A percentile compares a stretch with the other conserved stretches of the same genome.
These are phyloP conservation scores for Entomobrya proxima DNA, from an alignment of 2,888 invertebrate species.

Conservation along the genomic window DNA sequence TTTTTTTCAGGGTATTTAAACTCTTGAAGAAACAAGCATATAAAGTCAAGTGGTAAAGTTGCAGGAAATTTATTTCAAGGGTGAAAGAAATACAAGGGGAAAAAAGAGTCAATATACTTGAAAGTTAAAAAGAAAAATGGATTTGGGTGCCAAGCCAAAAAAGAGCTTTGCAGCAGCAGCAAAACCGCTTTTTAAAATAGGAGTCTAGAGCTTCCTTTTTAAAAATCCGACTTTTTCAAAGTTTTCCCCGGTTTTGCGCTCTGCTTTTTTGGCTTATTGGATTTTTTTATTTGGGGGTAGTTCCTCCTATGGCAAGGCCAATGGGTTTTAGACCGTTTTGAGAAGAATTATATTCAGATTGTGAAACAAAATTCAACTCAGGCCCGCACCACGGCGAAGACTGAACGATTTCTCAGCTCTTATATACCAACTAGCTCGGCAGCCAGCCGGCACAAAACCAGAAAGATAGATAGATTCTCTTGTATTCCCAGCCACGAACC, in stretches of 20 bases:
- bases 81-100: too few relatives aligned
- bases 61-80: too few relatives aligned
- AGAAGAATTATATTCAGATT: conserved; percentile 73
- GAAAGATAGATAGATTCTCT: too few relatives aligned
- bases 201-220: too few relatives aligned
- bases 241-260: background rate
- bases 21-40: background rate
- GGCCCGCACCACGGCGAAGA: conserved; percentile 75
- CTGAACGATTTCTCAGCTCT: conserved; percentile 75
- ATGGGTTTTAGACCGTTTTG: conserved; percentile 71
- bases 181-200: too few relatives aligned
- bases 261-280: conserved; percentile 19
- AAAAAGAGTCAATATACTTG: too few relatives aligned
- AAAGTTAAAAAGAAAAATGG: too few relatives aligned
- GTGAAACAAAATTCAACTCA: conserved; percentile 72
- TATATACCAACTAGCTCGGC: conserved; percentile 74
- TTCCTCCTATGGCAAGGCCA: conserved; percentile 71
- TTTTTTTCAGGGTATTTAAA: conserved; percentile 5
- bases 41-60: too few relatives aligned
- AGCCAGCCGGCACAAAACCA: conserved; percentile 68
- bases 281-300: background rate
- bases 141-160: too few relatives aligned
- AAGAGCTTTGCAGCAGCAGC: too few relatives aligned
- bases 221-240: too few relatives aligned
- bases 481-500: conserved; percentile 64